Conservation (phyloP, 2,797 vertebrate species). For the Alfaro cultratus region DNA sequence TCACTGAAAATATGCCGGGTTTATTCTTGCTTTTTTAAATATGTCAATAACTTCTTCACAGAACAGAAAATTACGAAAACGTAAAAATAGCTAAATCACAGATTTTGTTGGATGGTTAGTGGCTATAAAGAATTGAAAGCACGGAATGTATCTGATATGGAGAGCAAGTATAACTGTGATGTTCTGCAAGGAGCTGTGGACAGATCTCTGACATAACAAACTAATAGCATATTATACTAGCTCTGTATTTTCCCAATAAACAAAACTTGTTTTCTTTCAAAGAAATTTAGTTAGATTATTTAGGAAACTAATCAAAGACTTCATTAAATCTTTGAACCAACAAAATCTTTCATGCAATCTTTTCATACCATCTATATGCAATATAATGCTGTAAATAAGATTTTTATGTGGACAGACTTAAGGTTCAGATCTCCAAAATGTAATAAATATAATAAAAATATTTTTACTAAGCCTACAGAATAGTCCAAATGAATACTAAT, state of each 20-base stretch:
- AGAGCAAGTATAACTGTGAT: not conserved
- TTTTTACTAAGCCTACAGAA: not conserved
- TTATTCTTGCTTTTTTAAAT: not conserved
- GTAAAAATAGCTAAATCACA: not conserved
- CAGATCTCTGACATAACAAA: not conserved
- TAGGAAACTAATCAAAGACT: not conserved
- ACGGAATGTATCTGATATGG: not conserved
- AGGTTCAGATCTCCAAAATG: not conserved
- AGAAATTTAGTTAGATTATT: not conserved
- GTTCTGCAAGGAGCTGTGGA: not conserved
- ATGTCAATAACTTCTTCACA: not conserved
- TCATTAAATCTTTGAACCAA: not conserved
- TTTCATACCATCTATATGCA: not conserved
- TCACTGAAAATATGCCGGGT: conserved; percentile 22
- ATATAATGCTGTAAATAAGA: no score
- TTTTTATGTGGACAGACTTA: not conserved
- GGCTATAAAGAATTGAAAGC: not conserved
- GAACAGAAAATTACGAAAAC: not conserved
- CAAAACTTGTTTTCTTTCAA: no score
- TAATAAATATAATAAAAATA: not conserved
- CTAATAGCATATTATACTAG: not conserved
- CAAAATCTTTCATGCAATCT: not conserved
- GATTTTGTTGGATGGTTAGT: not conserved
- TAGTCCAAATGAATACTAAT: not conserved
- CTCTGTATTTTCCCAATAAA: not conserved